Evolutionary conservation across 2,797 vertebrate species (phyloP).

Genomic region (Euthynnus affinis): DNA sequence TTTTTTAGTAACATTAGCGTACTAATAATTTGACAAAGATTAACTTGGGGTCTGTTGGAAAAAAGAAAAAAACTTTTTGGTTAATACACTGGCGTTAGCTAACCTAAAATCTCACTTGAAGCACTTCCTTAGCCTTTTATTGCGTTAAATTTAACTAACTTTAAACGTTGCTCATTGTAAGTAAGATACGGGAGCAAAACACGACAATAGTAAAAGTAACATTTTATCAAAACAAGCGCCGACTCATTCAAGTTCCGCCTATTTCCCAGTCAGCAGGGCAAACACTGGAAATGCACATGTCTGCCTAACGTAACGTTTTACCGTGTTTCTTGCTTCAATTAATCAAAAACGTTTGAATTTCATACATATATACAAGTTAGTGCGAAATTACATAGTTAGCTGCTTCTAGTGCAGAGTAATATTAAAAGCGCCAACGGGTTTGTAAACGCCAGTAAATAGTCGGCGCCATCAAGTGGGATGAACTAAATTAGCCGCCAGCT

Average conservation of each 20-base stretch:
- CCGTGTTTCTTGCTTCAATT: accelerated
- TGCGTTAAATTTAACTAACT: neutral
- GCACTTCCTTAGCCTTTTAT: neutral
- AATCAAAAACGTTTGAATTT: accelerated
- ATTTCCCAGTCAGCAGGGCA: slow-evolving; percentile 41
- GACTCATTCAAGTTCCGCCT: slow-evolving; percentile 66
- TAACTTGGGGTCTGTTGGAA: too few species aligned
- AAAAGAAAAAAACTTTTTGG: neutral
- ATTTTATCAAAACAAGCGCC: slow-evolving; percentile 50
- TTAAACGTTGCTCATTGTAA: neutral
- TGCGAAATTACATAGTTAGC: accelerated
- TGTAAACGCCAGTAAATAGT: slow-evolving; percentile 72
- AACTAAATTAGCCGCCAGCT: slow-evolving; percentile 73
- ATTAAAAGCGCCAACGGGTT: slow-evolving; percentile 51
- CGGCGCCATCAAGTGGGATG: slow-evolving; percentile 76
- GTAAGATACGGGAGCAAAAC: accelerated
- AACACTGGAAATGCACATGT: slow-evolving; percentile 62
- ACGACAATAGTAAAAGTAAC: neutral
- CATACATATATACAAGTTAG: accelerated
- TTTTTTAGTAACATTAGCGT: neutral
- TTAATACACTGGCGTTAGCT: neutral
- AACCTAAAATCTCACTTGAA: neutral
- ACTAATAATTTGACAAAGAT: neutral
- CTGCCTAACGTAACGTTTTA: neutral
- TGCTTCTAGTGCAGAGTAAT: accelerated